Percentiles rank a stretch among this genome's conserved stretches.
Evolutionary conservation across 2,113 vertebrate species (phyloP).

Genomic region (Camelus bactrianus): DNA sequence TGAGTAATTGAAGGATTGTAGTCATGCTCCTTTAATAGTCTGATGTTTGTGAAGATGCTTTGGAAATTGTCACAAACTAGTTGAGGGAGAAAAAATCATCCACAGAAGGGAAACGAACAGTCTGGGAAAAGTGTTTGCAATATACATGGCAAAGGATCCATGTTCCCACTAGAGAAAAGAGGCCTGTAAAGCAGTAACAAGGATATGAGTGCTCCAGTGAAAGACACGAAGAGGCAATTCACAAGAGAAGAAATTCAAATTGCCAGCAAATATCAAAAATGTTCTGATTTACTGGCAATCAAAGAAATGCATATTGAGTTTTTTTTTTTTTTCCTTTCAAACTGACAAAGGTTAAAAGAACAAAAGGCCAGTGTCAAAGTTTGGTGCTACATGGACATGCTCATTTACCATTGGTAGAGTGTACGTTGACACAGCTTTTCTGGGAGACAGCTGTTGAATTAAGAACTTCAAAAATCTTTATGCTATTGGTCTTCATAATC

Average conservation of each 20-base stretch:
- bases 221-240: background rate
- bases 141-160: background rate
- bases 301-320: background rate
- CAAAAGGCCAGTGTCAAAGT: background rate
- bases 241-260: slow-evolving; percentile 17
- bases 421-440: background rate
- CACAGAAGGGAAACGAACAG: slow-evolving; percentile 17
- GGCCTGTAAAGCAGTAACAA: background rate
- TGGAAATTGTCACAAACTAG: slow-evolving; percentile 21
- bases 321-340: background rate
- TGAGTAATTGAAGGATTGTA: background rate
- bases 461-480: background rate
- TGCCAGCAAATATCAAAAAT: background rate
- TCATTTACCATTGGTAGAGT: background rate
- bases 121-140: background rate
- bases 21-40: slow-evolving; percentile 10
- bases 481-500: background rate
- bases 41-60: slow-evolving; percentile 11
- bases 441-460: background rate
- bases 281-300: background rate
- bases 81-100: background rate
- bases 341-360: background rate
- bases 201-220: background rate
- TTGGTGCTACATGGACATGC: background rate
- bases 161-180: background rate